Percentiles rank a stretch among this genome's conserved stretches.
Evolutionary conservation across 2,888 invertebrate species (phyloP).

Genomic region (Aricia artaxerxes): DNA sequence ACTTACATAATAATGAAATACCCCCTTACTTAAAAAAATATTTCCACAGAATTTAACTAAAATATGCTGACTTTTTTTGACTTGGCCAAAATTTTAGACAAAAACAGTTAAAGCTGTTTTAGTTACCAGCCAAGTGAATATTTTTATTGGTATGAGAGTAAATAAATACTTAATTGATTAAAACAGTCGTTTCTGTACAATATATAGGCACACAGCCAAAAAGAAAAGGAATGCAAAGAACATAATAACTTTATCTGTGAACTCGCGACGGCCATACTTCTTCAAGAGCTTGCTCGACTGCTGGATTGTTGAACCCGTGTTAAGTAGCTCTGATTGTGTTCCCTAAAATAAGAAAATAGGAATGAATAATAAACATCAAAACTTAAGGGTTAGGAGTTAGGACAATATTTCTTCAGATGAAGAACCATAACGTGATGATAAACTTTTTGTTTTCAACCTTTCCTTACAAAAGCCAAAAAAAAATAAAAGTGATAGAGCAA

Average conservation of each 20-base stretch:
- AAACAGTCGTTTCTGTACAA: conserved; percentile 94
- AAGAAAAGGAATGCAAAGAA: conserved; percentile 94
- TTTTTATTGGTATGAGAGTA: background rate
- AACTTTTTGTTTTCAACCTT: no score
- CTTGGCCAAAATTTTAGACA: background rate
- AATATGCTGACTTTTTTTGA: background rate
- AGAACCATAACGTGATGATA: no score
- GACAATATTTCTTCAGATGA: no score
- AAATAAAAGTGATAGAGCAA: no score
- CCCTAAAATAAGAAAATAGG: conserved; percentile 65
- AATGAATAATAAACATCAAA: background rate
- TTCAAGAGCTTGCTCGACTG: conserved; percentile 95
- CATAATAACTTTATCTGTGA: conserved; percentile 96
- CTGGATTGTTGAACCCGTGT: conserved; percentile 91
- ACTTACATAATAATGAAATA: background rate
- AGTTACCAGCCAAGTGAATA: background rate
- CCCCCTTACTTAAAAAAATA: background rate
- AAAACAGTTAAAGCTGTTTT: background rate
- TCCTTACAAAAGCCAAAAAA: no score
- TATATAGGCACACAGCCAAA: conserved; percentile 94
- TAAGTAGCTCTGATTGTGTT: conserved; percentile 90
- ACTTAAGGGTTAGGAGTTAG: no score
- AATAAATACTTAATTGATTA: conserved; percentile 52
- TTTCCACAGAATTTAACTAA: background rate
- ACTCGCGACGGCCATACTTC: conserved; percentile 96